phyloP scores from a whole-genome alignment of 2,888 invertebrate species.

The Neuroscelio doddi region DNA sequence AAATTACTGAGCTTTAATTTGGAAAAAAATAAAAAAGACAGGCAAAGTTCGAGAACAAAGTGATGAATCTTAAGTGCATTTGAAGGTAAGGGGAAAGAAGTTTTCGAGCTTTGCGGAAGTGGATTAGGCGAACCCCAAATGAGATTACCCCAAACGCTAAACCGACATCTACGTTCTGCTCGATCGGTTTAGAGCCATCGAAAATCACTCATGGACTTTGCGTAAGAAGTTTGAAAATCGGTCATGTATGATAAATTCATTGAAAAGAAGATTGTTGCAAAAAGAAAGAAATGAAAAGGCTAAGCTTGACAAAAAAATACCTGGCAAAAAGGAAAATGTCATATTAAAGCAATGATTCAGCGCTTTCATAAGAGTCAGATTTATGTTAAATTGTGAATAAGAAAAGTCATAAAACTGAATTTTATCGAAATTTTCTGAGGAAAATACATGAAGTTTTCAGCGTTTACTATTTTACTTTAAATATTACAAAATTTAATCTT shows the following conservation, averaged over 20 bases:
- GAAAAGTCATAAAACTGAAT: slow-evolving; percentile 20
- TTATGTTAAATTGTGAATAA: no score
- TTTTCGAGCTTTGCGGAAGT: slow-evolving; percentile 55
- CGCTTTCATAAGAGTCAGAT: not conserved
- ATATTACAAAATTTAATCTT: no score
- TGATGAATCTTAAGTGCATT: slow-evolving; percentile 41
- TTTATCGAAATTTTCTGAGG: slow-evolving; percentile 17
- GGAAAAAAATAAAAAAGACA: slow-evolving; percentile 31
- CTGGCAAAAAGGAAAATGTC: not conserved
- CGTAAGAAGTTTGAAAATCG: slow-evolving; percentile 43
- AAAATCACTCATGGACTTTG: slow-evolving; percentile 44
- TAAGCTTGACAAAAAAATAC: not conserved
- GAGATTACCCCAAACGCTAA: slow-evolving; percentile 63
- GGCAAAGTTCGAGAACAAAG: slow-evolving; percentile 50
- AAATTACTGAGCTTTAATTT: no score
- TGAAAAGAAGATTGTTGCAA: slow-evolving; percentile 23
- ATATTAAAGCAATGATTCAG: not conserved
- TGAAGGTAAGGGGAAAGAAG: slow-evolving; percentile 38
- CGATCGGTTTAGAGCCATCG: slow-evolving; percentile 57
- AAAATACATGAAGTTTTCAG: no score
- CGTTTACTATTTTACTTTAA: no score
- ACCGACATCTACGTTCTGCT: slow-evolving; percentile 60
- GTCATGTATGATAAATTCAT: slow-evolving; percentile 42
- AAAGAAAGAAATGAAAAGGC: slow-evolving; percentile 7
- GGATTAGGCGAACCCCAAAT: slow-evolving; percentile 62